phyloP scores from a whole-genome alignment of 2,888 invertebrate genomes.

The Drosophila formosana region DNA sequence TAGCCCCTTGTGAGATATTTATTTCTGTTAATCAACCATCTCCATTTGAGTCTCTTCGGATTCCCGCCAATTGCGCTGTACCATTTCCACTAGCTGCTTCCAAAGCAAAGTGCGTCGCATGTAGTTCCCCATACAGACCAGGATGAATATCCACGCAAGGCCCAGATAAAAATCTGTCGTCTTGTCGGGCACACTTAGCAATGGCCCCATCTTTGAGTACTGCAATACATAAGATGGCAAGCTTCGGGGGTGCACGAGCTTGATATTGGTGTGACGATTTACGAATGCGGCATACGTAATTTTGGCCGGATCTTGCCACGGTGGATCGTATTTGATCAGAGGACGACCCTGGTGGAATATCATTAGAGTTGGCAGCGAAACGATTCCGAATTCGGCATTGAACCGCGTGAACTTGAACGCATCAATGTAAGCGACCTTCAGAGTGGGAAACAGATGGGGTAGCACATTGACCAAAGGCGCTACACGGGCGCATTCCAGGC shows the following conservation, averaged over 20 bases:
- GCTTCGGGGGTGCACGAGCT: constrained; percentile 84
- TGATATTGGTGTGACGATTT: constrained; percentile 90
- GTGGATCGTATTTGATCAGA: constrained; percentile 57
- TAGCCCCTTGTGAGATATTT: background rate
- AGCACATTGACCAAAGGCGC: constrained; percentile 96
- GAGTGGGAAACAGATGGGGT: constrained; percentile 93
- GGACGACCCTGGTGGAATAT: constrained; percentile 95
- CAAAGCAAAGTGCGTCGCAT: constrained; percentile 92
- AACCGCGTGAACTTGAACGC: constrained; percentile 93
- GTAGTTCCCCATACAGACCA: constrained; percentile 90
- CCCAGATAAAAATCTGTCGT: constrained; percentile 93
- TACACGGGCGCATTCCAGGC: constrained; percentile 95
- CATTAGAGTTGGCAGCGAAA: constrained; percentile 95
- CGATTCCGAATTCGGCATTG: constrained; percentile 95
- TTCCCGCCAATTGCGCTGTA: constrained; percentile 95
- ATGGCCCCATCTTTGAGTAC: constrained; percentile 87
- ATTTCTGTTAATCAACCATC: constrained; percentile 51
- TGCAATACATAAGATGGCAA: background rate
- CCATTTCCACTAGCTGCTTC: constrained; percentile 92
- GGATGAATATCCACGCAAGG: constrained; percentile 94
- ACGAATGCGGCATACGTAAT: constrained; percentile 92
- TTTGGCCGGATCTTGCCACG: constrained; percentile 91
- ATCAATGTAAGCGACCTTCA: constrained; percentile 96
- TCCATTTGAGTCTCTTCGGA: constrained; percentile 87
- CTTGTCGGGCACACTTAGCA: constrained; percentile 90